These are phyloP conservation scores for Pelecanus crispus DNA, from an alignment of 2,113 vertebrate genomes.

Conservation along the genomic window DNA sequence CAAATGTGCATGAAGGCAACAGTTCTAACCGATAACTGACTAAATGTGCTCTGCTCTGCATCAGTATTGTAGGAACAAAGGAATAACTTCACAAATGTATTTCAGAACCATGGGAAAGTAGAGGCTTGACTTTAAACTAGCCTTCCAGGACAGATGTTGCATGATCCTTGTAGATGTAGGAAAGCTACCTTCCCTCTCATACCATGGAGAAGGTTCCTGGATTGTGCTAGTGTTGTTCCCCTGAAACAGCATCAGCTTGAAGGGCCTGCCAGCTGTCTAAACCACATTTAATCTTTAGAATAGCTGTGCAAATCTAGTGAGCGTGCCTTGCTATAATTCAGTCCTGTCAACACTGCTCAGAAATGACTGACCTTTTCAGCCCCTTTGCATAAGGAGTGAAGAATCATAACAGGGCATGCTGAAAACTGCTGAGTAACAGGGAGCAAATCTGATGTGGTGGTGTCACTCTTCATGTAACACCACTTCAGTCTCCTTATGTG, in stretches of 20 bases:
- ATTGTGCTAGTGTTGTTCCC: not conserved
- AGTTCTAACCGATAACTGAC: not conserved
- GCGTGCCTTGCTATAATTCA: not conserved
- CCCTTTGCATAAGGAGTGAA: not conserved
- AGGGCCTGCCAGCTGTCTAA: not conserved
- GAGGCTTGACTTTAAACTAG: not conserved
- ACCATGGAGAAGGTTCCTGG: not conserved
- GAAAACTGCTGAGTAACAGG: not conserved
- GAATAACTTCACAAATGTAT: not conserved
- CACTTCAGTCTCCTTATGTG: not conserved
- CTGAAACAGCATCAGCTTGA: not conserved
- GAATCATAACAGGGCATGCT: not conserved
- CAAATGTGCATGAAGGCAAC: not conserved
- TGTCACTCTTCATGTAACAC: not conserved
- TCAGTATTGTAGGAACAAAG: not conserved
- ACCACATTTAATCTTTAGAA: not conserved
- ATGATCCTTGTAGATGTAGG: not conserved
- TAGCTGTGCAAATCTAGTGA: not conserved
- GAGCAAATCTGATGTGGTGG: not conserved
- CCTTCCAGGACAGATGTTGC: not conserved
- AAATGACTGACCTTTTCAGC: not conserved
- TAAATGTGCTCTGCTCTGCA: not conserved
- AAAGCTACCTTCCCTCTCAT: not conserved
- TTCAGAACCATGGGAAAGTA: not conserved
- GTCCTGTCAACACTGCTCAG: not conserved